These are phyloP conservation scores for Ichneumoninae sp. DNA, from an alignment of 2,888 invertebrate species.

Conservation along the genomic window DNA sequence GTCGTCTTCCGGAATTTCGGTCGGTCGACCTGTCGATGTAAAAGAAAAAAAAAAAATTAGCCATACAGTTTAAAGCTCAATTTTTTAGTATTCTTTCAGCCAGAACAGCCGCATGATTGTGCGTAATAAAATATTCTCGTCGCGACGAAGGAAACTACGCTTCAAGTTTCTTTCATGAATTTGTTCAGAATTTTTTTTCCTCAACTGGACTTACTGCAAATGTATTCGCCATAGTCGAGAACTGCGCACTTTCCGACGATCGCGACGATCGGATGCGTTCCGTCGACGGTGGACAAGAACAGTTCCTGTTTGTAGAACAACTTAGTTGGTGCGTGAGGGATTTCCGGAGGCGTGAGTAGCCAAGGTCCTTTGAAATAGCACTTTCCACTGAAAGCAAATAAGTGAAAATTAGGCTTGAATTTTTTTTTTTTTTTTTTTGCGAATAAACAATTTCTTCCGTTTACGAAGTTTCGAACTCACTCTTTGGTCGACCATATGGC, in stretches of 20 bases:
- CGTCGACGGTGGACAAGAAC: conserved; percentile 95
- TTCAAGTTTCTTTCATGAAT: neutral
- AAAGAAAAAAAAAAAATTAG: neutral
- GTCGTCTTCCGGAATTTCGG: conserved; percentile 96
- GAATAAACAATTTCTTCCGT: neutral
- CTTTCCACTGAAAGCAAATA: conserved; percentile 88
- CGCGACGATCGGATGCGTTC: conserved; percentile 95
- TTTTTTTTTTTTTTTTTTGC: neutral
- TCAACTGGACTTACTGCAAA: conserved; percentile 88
- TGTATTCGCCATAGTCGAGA: conserved; percentile 95
- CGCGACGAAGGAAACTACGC: neutral
- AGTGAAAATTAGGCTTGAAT: neutral
- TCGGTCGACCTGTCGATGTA: conserved; percentile 90
- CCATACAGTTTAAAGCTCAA: neutral
- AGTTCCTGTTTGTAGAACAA: conserved; percentile 98
- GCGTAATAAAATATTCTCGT: too few species aligned
- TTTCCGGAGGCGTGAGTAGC: conserved; percentile 95
- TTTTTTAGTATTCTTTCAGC: neutral
- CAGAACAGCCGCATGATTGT: neutral
- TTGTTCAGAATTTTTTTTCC: neutral
- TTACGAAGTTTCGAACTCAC: conserved; percentile 86
- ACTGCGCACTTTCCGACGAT: conserved; percentile 97
- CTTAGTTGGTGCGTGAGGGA: conserved; percentile 91
- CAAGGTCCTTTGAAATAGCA: conserved; percentile 97
- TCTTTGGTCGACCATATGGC: conserved; percentile 96